phyloP scores from a whole-genome alignment of 2,113 vertebrate genomes.

The Chelonoidis abingdonii region DNA sequence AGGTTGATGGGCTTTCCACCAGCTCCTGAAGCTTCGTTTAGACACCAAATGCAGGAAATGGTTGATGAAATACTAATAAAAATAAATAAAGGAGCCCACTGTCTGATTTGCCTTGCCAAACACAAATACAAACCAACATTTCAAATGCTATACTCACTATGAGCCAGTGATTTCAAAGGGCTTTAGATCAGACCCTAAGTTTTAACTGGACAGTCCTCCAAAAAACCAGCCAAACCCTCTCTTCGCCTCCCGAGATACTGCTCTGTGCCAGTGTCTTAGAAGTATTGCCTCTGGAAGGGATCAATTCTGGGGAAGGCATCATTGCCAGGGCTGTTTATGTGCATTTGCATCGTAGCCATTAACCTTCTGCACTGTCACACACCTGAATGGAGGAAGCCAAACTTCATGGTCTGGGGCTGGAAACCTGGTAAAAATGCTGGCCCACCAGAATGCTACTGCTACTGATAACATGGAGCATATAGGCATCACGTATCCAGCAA shows the following conservation, averaged over 20 bases:
- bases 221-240: background rate
- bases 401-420: no score
- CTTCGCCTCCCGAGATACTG: background rate
- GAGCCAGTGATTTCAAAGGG: slow-evolving; percentile 38
- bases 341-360: slow-evolving; percentile 16
- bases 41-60: background rate
- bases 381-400: background rate
- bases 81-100: background rate
- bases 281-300: slow-evolving; percentile 19
- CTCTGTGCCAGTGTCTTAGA: background rate
- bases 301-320: slow-evolving; percentile 45
- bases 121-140: background rate
- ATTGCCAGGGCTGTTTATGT: slow-evolving; percentile 34
- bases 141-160: background rate
- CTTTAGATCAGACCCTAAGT: slow-evolving; percentile 37
- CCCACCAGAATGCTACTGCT: background rate
- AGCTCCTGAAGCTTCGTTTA: background rate
- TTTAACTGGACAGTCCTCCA: slow-evolving; percentile 40
- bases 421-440: background rate
- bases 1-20: background rate
- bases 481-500: background rate
- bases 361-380: background rate
- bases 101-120: slow-evolving; percentile 3
- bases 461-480: background rate
- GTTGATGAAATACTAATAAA: background rate